Percentiles rank a stretch among this genome's conserved stretches.
phyloP scores from a whole-genome alignment of 2,888 invertebrate genomes.

The Dicroscelio sp. region DNA sequence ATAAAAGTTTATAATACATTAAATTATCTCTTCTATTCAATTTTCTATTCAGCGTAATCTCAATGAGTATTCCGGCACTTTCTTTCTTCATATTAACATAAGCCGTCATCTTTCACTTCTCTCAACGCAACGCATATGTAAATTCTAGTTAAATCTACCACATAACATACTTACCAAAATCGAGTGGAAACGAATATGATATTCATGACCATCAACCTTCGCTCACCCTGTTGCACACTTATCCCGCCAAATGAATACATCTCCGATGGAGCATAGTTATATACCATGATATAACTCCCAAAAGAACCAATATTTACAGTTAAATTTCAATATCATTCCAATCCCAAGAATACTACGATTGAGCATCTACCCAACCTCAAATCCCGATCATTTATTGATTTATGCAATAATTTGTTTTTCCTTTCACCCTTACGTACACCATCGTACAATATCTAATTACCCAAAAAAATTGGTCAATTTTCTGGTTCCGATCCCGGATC shows the following conservation, averaged over 20 bases:
- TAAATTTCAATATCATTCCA: no score
- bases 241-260: conserved; percentile 44
- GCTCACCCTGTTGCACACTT: conserved; percentile 59
- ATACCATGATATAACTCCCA: no score
- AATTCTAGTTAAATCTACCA: conserved; percentile 58
- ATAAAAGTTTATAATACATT: no score
- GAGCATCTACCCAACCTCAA: no score
- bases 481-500: conserved; percentile 53
- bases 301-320: background rate
- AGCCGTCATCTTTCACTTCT: background rate
- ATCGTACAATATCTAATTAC: conserved; percentile 4
- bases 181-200: conserved; percentile 54
- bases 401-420: no score
- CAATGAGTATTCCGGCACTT: no score
- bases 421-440: background rate
- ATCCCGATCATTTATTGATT: no score
- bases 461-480: conserved; percentile 60
- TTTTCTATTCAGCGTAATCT: no score
- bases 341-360: no score
- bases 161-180: conserved; percentile 61
- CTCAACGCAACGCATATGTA: conserved; percentile 48
- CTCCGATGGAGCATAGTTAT: conserved; percentile 26
- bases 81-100: background rate
- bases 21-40: no score
- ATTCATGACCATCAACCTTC: conserved; percentile 58